phyloP scores from a whole-genome alignment of 2,113 vertebrate species.

The Oryzias melastigma region DNA sequence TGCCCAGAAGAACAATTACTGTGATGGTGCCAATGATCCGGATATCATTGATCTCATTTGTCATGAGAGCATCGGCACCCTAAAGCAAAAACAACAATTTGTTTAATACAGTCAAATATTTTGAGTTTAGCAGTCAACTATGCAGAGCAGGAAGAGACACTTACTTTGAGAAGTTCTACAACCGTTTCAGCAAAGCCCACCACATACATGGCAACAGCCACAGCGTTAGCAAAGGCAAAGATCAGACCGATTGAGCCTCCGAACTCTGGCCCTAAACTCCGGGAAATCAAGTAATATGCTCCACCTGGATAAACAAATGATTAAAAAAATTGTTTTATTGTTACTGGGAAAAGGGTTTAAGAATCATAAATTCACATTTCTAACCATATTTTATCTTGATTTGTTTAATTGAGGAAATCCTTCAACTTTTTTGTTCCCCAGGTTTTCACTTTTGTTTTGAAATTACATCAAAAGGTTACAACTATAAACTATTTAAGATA shows the following conservation, averaged over 20 bases:
- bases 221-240: constrained; percentile 97
- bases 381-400: too few species aligned
- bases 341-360: background rate
- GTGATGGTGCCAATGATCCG: constrained; percentile 95
- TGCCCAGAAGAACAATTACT: constrained; percentile 89
- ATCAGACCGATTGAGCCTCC: constrained; percentile 97
- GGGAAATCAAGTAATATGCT: constrained; percentile 97
- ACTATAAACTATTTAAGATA: too few species aligned
- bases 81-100: constrained; percentile 55
- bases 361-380: too few species aligned
- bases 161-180: constrained; percentile 88
- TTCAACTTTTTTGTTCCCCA: too few species aligned
- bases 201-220: constrained; percentile 98
- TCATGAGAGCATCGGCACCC: constrained; percentile 84
- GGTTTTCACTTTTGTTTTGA: too few species aligned
- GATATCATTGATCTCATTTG: constrained; percentile 88
- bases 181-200: constrained; percentile 98
- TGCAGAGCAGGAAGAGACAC: constrained; percentile 21
- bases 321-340: background rate
- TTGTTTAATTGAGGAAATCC: too few species aligned
- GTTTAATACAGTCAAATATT: background rate
- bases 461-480: too few species aligned
- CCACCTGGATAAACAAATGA: constrained; percentile 77
- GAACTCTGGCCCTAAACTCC: constrained; percentile 96
- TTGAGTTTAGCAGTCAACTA: background rate